Evolutionary conservation across 2,797 vertebrate species (phyloP).

Genomic region (Heteromormyrus szaboi): DNA sequence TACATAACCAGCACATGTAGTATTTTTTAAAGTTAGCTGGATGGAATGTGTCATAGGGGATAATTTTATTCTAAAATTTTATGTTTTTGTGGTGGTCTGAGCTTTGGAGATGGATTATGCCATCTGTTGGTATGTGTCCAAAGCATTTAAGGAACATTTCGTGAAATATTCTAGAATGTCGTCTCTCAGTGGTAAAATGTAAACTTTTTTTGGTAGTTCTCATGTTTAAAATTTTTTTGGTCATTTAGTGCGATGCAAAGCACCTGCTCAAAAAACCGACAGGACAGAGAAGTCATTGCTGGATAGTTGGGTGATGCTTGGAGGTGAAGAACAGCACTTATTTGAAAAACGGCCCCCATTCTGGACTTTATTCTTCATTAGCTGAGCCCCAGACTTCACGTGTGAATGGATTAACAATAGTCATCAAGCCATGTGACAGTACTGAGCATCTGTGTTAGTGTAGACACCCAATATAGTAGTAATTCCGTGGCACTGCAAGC

Average conservation of each 20-base stretch:
- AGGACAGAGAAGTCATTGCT: background rate
- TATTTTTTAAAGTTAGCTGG: slow-evolving; percentile 45
- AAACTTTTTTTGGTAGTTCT: slow-evolving; percentile 16
- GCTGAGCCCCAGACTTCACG: background rate
- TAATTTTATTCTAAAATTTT: slow-evolving; percentile 53
- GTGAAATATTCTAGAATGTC: background rate
- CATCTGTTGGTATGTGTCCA: slow-evolving; percentile 16
- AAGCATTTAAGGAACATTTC: background rate
- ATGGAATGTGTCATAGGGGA: slow-evolving; percentile 39
- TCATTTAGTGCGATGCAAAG: slow-evolving; percentile 15
- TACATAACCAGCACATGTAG: slow-evolving; percentile 31
- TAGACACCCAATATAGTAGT: background rate
- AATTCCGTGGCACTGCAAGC: background rate
- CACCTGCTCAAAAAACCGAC: background rate
- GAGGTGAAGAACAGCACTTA: background rate
- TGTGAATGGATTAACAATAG: background rate
- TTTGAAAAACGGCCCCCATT: background rate
- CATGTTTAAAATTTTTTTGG: slow-evolving; percentile 1
- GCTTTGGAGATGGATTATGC: slow-evolving; percentile 23
- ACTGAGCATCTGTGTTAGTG: background rate
- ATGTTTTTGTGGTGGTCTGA: slow-evolving; percentile 52
- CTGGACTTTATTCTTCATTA: background rate
- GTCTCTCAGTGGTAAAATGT: slow-evolving; percentile 20
- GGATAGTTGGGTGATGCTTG: background rate
- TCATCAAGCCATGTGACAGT: background rate